Evolutionary conservation across 1,140 invertebrate species (phyloP).

Genomic region (Aricia agestis): DNA sequence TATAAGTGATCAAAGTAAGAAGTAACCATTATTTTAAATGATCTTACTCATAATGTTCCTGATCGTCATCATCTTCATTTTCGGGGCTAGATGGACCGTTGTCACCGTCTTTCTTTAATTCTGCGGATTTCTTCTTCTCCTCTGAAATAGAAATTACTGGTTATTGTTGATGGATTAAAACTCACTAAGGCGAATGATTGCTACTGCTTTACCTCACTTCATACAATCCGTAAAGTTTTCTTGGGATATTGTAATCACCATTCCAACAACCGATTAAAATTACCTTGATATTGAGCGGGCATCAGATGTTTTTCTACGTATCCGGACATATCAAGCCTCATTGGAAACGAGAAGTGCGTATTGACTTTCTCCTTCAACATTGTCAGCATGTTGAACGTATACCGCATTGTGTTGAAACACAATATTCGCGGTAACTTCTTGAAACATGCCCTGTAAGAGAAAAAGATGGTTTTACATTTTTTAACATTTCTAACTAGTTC

Average conservation of each 20-base stretch:
- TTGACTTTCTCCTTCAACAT: constrained; percentile 98
- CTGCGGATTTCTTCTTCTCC: constrained; percentile 76
- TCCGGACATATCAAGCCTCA: constrained; percentile 93
- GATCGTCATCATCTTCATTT: constrained; percentile 60
- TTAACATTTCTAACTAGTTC: no score
- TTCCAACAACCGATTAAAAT: neutral
- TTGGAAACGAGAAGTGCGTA: constrained; percentile 97
- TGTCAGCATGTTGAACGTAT: constrained; percentile 98
- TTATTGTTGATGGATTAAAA: no score
- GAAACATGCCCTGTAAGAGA: constrained; percentile 88
- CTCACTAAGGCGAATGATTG: no score
- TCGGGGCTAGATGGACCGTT: constrained; percentile 53
- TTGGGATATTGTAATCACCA: neutral
- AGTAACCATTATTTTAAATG: neutral
- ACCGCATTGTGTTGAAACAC: constrained; percentile 98
- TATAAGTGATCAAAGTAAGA: no score
- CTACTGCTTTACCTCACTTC: no score
- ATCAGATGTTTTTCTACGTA: constrained; percentile 96
- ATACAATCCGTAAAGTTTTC: no score
- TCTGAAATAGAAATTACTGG: constrained; percentile 51
- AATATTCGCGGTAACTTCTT: constrained; percentile 94
- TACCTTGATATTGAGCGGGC: constrained; percentile 87
- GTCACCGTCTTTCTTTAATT: constrained; percentile 67
- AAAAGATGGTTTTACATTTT: constrained; percentile 11
- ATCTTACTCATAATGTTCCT: constrained; percentile 73